phyloP scores from a whole-genome alignment of 30 jellyfish, hydroid and myxozoan genomes.

The Hydractinia echinata region DNA sequence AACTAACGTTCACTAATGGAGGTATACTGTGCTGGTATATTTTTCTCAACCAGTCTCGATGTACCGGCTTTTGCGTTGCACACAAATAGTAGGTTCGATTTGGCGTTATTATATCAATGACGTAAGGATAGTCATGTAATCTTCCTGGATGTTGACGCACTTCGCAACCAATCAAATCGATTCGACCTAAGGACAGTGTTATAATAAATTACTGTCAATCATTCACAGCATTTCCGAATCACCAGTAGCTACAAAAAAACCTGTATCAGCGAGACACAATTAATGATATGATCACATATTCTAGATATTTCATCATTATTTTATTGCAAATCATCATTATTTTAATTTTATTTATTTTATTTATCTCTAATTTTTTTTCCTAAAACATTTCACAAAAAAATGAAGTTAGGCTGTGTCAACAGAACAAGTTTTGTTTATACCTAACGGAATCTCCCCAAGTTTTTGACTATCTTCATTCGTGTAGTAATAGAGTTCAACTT shows the following conservation, averaged over 20 bases:
- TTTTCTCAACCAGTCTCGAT: constrained; percentile 12
- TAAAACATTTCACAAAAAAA: too few species aligned
- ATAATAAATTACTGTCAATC: too few species aligned
- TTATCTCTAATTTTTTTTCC: too few species aligned
- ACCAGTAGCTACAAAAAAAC: too few species aligned
- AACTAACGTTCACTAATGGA: background rate
- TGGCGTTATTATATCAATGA: background rate
- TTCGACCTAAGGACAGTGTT: background rate
- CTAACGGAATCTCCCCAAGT: constrained; percentile 11
- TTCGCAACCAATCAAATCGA: background rate
- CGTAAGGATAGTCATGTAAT: constrained; percentile 24
- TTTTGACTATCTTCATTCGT: background rate
- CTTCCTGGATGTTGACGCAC: constrained; percentile 9
- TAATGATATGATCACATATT: too few species aligned
- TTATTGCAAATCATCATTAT: too few species aligned
- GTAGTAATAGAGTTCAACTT: constrained; percentile 21
- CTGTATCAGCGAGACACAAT: too few species aligned
- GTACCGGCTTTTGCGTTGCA: constrained; percentile 26
- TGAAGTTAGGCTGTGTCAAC: too few species aligned
- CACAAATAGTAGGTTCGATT: constrained; percentile 26
- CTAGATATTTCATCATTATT: too few species aligned
- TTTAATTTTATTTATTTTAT: too few species aligned
- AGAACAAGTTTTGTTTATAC: background rate
- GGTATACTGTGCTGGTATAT: constrained; percentile 5
- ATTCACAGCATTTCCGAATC: too few species aligned